Evolutionary conservation across 2,797 vertebrate species (phyloP), one percentile per base, ranked within the genome.

Genomic region (Anguilla megastoma): DNA sequence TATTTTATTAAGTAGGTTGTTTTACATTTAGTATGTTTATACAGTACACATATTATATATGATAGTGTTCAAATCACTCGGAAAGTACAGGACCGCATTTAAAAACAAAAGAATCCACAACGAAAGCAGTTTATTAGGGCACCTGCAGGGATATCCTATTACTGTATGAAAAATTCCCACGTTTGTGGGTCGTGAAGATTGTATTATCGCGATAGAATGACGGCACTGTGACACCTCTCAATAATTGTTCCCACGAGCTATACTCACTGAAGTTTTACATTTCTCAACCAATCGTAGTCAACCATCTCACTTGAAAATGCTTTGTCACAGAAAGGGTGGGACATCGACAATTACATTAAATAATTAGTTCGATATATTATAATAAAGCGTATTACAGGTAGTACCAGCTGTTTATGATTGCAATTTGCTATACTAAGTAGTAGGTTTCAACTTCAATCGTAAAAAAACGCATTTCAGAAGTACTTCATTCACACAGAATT

Each of bases 21-120:
- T 87, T 87, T 58, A 83, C 33, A 48, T 52, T 58, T 76, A 86
- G 83, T 88, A 52, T 58, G 56, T 60, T 58, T 88, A 24, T 87
- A 24, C 82, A 76, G 21, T 76, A 89, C 85, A 74, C 56, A 85
- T 74, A 21, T 86, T 63, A 87, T 88, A 93, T 91, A 90, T 90
- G 2, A 45, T 21, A 86, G 7, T 27, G 24, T 91, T 45, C 91
- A 91, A 88, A 90, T 89, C 89, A 87, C 56, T 87, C 79, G 58
- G 66, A 92, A 89, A 87, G 90, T 83, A 86, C 33, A 80, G 16
- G 69, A 74, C 41, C 24, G 88, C n/a, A 41, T 91, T 87, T 74
- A 83, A 87, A 94, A 94, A 91, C 69, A 74, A 93, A 95, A 90
- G 94, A 90, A 93, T 86, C 91, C 82, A 52, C 86, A 91, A 79